These are phyloP conservation scores for Reinhardtius hippoglossoides DNA, from an alignment of 2,113 vertebrate species.

Conservation along the genomic window DNA sequence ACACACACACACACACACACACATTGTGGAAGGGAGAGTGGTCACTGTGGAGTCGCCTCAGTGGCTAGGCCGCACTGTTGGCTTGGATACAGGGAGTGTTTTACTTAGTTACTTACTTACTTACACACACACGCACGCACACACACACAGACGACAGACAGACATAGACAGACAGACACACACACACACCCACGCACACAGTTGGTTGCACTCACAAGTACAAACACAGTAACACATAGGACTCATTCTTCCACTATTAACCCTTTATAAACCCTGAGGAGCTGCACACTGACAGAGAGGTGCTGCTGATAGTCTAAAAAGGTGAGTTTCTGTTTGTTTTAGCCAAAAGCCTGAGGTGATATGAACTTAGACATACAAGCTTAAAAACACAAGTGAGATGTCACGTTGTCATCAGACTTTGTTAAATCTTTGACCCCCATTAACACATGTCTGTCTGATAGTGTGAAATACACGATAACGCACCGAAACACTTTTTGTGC, in stretches of 20 bases:
- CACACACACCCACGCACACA: conserved; percentile 7
- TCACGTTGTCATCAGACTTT: neutral
- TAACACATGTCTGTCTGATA: neutral
- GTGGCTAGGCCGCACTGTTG: conserved; percentile 41
- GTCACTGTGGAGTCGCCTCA: conserved; percentile 43
- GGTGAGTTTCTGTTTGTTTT: conserved; percentile 1
- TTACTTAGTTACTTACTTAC: too few species aligned
- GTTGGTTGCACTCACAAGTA: too few species aligned
- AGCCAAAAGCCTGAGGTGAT: neutral
- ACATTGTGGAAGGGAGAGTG: too few species aligned
- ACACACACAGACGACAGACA: neutral
- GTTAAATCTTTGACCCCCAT: neutral
- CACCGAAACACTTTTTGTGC: neutral
- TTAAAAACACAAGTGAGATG: neutral
- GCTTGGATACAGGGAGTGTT: conserved; percentile 4
- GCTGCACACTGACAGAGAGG: neutral
- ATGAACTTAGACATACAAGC: neutral
- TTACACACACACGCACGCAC: neutral
- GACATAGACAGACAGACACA: too few species aligned
- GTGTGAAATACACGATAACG: neutral
- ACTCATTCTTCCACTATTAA: conserved; percentile 37
- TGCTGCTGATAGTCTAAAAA: neutral
- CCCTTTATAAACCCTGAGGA: neutral
- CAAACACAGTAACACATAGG: too few species aligned
- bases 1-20: too few species aligned